Conservation (phyloP, 2,888 invertebrate genomes). For the Campoplex nolae region DNA sequence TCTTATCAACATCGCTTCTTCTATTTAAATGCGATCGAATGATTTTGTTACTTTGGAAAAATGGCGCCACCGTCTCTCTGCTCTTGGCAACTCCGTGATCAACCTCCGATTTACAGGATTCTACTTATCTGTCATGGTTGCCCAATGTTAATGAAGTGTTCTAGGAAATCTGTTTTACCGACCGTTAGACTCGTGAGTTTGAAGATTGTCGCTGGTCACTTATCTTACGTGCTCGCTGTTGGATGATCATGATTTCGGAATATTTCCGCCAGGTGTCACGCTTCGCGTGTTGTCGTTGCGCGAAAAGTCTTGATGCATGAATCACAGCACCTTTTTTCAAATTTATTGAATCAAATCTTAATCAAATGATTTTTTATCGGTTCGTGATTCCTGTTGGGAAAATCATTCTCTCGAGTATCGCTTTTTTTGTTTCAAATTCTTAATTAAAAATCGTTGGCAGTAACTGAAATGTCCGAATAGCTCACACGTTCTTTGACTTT, state of each 20-base stretch:
- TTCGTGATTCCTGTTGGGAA: neutral
- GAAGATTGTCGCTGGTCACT: neutral
- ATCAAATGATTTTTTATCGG: neutral
- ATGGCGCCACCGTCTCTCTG: constrained; percentile 45
- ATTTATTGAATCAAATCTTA: neutral
- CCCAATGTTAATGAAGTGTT: constrained; percentile 11
- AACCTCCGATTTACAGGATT: constrained; percentile 14
- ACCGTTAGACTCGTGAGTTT: constrained; percentile 17
- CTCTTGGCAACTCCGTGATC: neutral
- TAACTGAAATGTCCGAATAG: neutral
- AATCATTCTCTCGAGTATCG: neutral
- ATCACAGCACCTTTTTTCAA: neutral
- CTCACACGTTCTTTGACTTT: neutral
- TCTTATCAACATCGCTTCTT: neutral
- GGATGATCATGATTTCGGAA: neutral
- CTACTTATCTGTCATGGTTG: constrained; percentile 12
- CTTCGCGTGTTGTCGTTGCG: neutral
- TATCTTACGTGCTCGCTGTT: neutral
- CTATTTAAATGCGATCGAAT: neutral
- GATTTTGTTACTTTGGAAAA: neutral
- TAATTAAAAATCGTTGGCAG: neutral
- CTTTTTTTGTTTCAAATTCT: neutral
- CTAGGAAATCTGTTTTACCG: constrained; percentile 41
- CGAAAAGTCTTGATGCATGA: neutral
- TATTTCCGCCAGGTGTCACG: neutral